phyloP scores from a whole-genome alignment of 2,888 invertebrate species.

The Pimpla rufipes region DNA sequence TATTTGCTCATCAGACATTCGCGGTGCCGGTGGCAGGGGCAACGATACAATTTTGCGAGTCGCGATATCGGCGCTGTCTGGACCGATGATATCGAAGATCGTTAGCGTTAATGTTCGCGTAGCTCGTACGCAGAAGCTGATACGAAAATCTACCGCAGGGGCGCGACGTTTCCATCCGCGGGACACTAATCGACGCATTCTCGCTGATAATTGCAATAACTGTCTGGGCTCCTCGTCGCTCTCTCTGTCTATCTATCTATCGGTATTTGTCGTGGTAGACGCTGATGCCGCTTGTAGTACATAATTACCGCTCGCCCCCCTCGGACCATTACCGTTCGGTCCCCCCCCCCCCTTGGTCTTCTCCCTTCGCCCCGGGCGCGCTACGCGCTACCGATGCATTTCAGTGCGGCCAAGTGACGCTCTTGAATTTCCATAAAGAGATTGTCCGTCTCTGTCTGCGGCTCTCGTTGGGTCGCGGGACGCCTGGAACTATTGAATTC shows the following conservation, averaged over 20 bases:
- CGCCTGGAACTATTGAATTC: conserved; percentile 56
- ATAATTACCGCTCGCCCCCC: conserved; percentile 59
- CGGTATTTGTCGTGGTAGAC: conserved; percentile 39
- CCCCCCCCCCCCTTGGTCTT: conserved; percentile 27
- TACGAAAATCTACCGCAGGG: conserved; percentile 16
- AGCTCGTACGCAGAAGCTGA: conserved; percentile 41
- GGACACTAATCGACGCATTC: conserved; percentile 66
- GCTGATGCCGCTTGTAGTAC: conserved; percentile 34
- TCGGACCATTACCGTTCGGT: conserved; percentile 61
- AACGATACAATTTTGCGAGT: conserved; percentile 9
- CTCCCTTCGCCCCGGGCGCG: not conserved
- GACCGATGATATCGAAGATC: conserved; percentile 43
- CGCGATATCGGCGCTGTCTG: conserved; percentile 25
- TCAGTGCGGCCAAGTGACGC: conserved; percentile 41
- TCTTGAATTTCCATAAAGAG: conserved; percentile 57
- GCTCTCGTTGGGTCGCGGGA: not conserved
- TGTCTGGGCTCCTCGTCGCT: conserved; percentile 37
- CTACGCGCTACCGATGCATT: conserved; percentile 51
- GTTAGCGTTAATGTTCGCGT: conserved; percentile 61
- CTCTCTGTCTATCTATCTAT: conserved; percentile 4
- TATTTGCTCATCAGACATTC: not conserved
- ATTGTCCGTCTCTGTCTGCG: conserved; percentile 2
- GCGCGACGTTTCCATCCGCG: conserved; percentile 1
- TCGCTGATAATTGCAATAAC: conserved; percentile 70
- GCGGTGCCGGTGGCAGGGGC: not conserved